Percentiles rank a stretch among this genome's conserved stretches.
These are phyloP conservation scores for Hyperopisus bebe DNA, from an alignment of 2,113 vertebrate species.

Conservation along the genomic window DNA sequence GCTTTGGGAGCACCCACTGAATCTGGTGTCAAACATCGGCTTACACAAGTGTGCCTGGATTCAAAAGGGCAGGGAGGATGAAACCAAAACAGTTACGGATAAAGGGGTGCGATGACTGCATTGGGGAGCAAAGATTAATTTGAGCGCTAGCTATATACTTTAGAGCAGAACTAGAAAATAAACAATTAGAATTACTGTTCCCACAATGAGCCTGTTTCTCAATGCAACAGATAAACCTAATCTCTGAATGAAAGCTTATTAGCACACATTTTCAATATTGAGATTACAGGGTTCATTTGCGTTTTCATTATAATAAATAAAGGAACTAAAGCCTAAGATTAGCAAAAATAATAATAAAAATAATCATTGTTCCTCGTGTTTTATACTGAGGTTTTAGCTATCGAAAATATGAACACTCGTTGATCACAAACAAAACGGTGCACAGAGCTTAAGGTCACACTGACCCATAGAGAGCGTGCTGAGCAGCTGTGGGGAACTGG, in stretches of 20 bases:
- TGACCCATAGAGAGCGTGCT: background rate
- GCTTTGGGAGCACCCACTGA: background rate
- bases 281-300: slow-evolving; percentile 33
- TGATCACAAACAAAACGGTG: background rate
- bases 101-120: slow-evolving; percentile 25
- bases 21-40: slow-evolving; percentile 19
- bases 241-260: slow-evolving; percentile 42
- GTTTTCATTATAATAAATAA: slow-evolving; percentile 35
- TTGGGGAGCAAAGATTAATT: slow-evolving; percentile 34
- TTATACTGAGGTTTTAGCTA: background rate
- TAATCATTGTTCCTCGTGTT: background rate
- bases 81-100: background rate
- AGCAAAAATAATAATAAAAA: background rate
- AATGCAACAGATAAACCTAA: slow-evolving; percentile 36
- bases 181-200: slow-evolving; percentile 55
- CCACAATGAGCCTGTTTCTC: slow-evolving; percentile 38
- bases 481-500: background rate
- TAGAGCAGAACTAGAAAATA: slow-evolving; percentile 39
- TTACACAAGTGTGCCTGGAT: background rate
- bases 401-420: background rate
- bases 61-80: slow-evolving; percentile 6
- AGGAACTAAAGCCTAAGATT: background rate
- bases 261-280: slow-evolving; percentile 32
- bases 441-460: background rate
- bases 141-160: slow-evolving; percentile 39